Base-by-base conservation (phyloP, 2,113 vertebrate genomes). In the Chaetodon auriga region DNA sequence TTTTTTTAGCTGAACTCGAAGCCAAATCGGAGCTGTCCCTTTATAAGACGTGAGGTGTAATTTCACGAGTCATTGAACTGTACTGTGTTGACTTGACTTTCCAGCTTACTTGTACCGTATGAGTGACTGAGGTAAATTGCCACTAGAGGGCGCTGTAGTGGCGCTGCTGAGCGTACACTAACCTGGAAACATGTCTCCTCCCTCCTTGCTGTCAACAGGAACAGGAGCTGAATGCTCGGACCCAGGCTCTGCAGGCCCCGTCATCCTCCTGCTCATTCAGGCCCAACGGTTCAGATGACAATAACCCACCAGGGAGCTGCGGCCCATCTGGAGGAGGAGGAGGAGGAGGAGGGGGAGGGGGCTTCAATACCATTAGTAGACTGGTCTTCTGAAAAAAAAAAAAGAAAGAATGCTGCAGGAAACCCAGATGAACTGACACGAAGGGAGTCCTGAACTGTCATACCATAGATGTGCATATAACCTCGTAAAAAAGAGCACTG, bases 281-380 rank as follows among this genome's bases (percentile, higher is more conserved):
- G 75, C 97, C 97, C 90, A 97, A 99, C 78, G 97, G 98, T 87
- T 98, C 97, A 82, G 98, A 99, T 89, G 98, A 99, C 95, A 99
- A 98, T 11, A 98, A 99, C 81, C 98, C 98, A 48, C 98, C 98
- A 0, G 98, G 98, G 85, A 99, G 98, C 80, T 99, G 98, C 62
- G 98, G 98, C 18, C 98, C 98, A 12, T 96, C 97, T 51, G 97
- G 98, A 16, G 98, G 98, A 62, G 98, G 97, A 2, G 97, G 97
- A 12, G 94, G 95, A 14, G 94, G 95, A 3, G 95, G 95, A 13
- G 95, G 95, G 0, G 95, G 95, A 5, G 95, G 95, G 2, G 98
- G 97, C 63, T 99, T 99, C 93, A 99, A 96, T 85, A 97, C 97
- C 12, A 94, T 99, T 64, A 96, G 97, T 82, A 96, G 98, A 92